A percentile compares a stretch with the other conserved stretches of the same genome.
These are phyloP conservation scores for Mantis religiosa DNA, from an alignment of 2,888 invertebrate species.

Conservation along the genomic window DNA sequence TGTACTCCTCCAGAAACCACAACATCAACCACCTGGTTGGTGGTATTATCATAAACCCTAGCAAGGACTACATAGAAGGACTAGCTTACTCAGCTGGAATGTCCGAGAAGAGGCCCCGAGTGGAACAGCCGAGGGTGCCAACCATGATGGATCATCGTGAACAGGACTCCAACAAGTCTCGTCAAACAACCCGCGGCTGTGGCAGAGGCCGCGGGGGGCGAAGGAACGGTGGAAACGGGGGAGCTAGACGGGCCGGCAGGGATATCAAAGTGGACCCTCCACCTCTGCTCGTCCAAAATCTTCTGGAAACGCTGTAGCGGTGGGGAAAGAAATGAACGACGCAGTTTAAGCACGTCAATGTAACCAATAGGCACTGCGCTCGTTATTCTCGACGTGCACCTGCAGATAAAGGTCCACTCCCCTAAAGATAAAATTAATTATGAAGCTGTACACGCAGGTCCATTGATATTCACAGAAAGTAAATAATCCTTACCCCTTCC, in stretches of 20 bases:
- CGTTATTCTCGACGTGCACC: too few relatives aligned
- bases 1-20: neutral
- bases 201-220: neutral
- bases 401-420: too few relatives aligned
- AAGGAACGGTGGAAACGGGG: neutral
- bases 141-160: slow-evolving; percentile 15
- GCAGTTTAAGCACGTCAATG: too few relatives aligned
- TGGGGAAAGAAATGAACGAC: neutral
- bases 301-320: slow-evolving; percentile 9
- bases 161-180: slow-evolving; percentile 23
- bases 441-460: too few relatives aligned
- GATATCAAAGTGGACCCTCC: slow-evolving; percentile 12
- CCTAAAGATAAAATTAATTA: too few relatives aligned
- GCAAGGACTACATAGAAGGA: neutral
- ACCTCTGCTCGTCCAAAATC: slow-evolving; percentile 2
- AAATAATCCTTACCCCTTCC: too few relatives aligned
- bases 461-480: too few relatives aligned
- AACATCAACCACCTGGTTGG: neutral
- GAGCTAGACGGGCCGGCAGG: neutral
- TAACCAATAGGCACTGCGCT: too few relatives aligned
- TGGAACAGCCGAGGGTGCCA: slow-evolving; percentile 3
- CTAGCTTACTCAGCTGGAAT: neutral
- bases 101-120: neutral
- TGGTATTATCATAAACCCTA: neutral
- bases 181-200: slow-evolving; percentile 18